These are phyloP conservation scores for Stictocephala bisonia DNA, from an alignment of 2,888 invertebrate genomes.

Conservation along the genomic window DNA sequence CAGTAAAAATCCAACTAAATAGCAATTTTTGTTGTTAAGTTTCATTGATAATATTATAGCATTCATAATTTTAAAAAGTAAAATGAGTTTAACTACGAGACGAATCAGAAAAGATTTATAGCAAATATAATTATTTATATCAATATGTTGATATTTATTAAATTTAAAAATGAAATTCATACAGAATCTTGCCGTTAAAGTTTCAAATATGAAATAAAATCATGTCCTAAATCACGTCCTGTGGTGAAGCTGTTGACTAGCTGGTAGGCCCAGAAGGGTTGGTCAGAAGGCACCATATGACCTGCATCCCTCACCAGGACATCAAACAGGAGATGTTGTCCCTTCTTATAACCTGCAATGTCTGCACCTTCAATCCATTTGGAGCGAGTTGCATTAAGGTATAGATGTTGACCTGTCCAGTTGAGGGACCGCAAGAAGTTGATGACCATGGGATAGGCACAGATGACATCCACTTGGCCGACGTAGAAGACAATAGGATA, in stretches of 20 bases:
- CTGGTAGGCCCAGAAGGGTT: conserved; percentile 81
- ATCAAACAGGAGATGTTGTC: conserved; percentile 77
- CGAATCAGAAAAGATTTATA: too few species aligned
- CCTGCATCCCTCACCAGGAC: conserved; percentile 82
- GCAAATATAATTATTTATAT: too few species aligned
- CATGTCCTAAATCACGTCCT: too few species aligned
- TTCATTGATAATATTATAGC: too few species aligned
- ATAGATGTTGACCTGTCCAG: conserved; percentile 74
- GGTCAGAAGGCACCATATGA: conserved; percentile 84
- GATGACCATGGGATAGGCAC: conserved; percentile 86
- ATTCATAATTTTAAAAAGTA: too few species aligned
- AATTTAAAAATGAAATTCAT: too few species aligned
- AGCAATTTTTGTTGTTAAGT: too few species aligned
- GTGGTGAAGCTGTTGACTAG: conserved; percentile 68
- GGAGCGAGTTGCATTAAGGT: conserved; percentile 73
- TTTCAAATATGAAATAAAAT: too few species aligned
- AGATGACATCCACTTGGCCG: conserved; percentile 92
- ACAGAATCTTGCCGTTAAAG: too few species aligned
- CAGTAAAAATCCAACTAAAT: too few species aligned
- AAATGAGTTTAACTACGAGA: too few species aligned
- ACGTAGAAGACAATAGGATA: conserved; percentile 85
- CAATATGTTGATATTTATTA: too few species aligned
- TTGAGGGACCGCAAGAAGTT: conserved; percentile 79
- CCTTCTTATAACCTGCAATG: conserved; percentile 80
- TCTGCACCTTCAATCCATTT: conserved; percentile 74